Evolutionary conservation across 2,113 vertebrate species (phyloP), one percentile per base, ranked within the genome.

Genomic region (Puma concolor): DNA sequence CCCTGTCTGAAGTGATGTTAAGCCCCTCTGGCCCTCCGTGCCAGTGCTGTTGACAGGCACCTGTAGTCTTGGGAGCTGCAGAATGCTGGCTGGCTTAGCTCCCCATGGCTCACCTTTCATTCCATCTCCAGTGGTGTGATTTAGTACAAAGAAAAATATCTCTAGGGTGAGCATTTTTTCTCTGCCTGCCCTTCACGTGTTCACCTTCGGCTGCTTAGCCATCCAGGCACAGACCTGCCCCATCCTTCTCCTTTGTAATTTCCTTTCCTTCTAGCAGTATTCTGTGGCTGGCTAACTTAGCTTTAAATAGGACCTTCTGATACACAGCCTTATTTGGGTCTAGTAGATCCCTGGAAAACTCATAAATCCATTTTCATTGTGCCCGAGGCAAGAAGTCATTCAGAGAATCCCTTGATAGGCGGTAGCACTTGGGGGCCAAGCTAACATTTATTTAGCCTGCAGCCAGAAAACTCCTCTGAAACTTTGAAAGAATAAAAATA

Each of bases 321-420:
- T 91, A 25, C 54, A 90, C 48, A 93, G 64, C 9, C 12, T 93
- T 88, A 74, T 95, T 95, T 95, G 52, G 67, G 31, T 83, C 21
- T 12, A 33, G 33, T 48, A 48, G 90, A 77, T 95, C 14, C 44
- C 48, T 4, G 4, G 33, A 71, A 97, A 98, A 94, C 41, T 96
- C 50, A 81, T 38, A 91, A 97, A 91, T 97, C 60, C 67, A 94
- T 94, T 96, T 96, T 95, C 87, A 74, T 77, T 87, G 60, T 66
- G 63, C 92, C 80, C 4, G 17, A 94, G 94, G 94, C 67, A 96
- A 8, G 66, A 64, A 82, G 33, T 92, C 74, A 81, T 76, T 82
- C 81, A 92, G 76, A 95, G 71, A 92, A 90, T 94, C 44, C 87
- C 41, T 87, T 84, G 92, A 83, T 71, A 93, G 88, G 52, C 17